phyloP scores from a whole-genome alignment of 2,797 vertebrate genomes.

The Sebastes matsubarae region DNA sequence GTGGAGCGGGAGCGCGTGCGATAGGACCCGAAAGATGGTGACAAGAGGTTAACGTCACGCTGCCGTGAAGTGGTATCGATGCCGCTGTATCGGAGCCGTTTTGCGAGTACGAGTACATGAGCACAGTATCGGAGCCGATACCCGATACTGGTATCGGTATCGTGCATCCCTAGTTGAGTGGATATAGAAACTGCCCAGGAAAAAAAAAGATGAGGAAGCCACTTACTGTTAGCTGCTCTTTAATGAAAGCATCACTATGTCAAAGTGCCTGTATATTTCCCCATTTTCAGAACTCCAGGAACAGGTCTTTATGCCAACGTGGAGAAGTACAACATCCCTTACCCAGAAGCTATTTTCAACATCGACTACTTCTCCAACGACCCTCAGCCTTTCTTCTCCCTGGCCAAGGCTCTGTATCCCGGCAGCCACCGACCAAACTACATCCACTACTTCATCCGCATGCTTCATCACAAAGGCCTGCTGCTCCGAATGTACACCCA shows the following conservation, averaged over 20 bases:
- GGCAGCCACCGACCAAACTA: conserved; percentile 80
- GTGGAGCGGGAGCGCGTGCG: too few relatives aligned
- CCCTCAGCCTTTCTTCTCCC: conserved; percentile 84
- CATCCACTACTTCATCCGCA: conserved; percentile 81
- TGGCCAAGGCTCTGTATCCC: conserved; percentile 84
- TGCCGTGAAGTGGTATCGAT: too few relatives aligned
- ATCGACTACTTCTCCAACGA: conserved; percentile 84
- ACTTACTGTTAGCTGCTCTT: not conserved
- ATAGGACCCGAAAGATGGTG: too few relatives aligned
- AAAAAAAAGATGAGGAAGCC: not conserved
- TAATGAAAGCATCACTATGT: not conserved
- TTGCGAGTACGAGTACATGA: too few relatives aligned
- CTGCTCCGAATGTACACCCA: conserved; percentile 86
- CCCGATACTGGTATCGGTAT: too few relatives aligned
- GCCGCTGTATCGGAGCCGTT: too few relatives aligned
- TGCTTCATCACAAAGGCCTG: conserved; percentile 85
- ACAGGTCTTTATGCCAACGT: conserved; percentile 85
- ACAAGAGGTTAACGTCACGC: too few relatives aligned
- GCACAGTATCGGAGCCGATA: too few relatives aligned
- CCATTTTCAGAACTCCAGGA: conserved; percentile 78
- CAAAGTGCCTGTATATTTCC: not conserved
- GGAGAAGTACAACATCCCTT: conserved; percentile 83
- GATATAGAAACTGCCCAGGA: not conserved
- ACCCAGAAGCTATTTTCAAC: conserved; percentile 85
- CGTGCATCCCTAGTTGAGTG: too few relatives aligned